Evolutionary conservation across 2,113 vertebrate species (phyloP).

Genomic region (Chelonoidis abingdonii): DNA sequence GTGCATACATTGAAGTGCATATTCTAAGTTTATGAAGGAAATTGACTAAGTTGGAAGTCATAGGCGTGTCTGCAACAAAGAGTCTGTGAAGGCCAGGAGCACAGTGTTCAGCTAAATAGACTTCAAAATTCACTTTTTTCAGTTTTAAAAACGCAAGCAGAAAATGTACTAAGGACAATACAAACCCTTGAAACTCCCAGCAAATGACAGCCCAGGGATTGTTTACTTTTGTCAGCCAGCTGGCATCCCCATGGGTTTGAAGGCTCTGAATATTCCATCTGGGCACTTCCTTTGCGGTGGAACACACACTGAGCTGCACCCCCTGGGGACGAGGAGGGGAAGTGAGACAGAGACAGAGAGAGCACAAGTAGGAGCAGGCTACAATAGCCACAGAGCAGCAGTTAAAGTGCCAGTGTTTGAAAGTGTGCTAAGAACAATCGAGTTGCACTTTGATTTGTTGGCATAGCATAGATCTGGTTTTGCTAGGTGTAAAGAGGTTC

Average conservation of each 20-base stretch:
- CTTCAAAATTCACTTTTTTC: neutral
- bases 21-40: neutral
- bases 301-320: constrained; percentile 58
- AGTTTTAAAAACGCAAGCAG: neutral
- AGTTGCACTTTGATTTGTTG: neutral
- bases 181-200: neutral
- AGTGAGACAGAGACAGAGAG: neutral
- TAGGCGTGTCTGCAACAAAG: neutral
- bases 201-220: neutral
- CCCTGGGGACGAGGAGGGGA: constrained; percentile 28
- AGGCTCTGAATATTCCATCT: neutral
- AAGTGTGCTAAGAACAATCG: neutral
- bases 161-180: neutral
- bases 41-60: neutral
- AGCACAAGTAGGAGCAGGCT: neutral
- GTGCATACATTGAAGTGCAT: neutral
- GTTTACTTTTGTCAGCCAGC: constrained; percentile 8
- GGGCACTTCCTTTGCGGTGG: constrained; percentile 40
- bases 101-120: neutral
- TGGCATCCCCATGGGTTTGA: constrained; percentile 13
- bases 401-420: neutral
- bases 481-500: neutral
- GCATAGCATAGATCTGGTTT: constrained; percentile 1
- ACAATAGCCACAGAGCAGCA: neutral
- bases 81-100: neutral